Conservation (phyloP, 2,113 vertebrate species). For the Rhegmatorhina hoffmannsi region DNA sequence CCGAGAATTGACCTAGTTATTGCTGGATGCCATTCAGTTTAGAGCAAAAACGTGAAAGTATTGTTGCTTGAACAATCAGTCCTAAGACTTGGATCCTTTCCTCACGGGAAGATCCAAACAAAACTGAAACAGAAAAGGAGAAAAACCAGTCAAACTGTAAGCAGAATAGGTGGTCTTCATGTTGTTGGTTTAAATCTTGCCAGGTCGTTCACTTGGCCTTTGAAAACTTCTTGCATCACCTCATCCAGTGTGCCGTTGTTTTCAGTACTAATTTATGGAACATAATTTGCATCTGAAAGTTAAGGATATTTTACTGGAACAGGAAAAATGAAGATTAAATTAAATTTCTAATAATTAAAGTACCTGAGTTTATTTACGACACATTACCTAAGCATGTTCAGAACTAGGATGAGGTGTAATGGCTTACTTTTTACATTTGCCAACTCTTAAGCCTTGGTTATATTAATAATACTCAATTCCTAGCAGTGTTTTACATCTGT, state of each 20-base stretch:
- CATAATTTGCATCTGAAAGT: not conserved
- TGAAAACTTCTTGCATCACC: not conserved
- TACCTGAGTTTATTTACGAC: not conserved
- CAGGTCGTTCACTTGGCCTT: not conserved
- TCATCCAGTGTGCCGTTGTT: not conserved
- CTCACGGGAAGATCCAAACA: not conserved
- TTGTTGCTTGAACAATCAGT: not conserved
- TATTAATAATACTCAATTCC: not conserved
- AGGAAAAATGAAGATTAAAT: not conserved
- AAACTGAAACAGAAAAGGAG: not conserved
- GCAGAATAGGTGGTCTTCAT: not conserved
- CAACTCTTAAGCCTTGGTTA: not conserved
- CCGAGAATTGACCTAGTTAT: fast-evolving
- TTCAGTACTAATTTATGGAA: not conserved
- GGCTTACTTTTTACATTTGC: not conserved
- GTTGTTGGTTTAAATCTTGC: not conserved
- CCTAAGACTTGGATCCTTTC: not conserved
- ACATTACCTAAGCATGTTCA: not conserved
- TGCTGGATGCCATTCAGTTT: not conserved
- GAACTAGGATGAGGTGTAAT: not conserved
- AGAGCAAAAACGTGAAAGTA: not conserved
- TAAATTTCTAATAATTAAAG: not conserved
- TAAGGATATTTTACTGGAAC: not conserved
- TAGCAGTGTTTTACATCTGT: not conserved
- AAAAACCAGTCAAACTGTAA: not conserved